Evolutionary conservation across 2,797 vertebrate species (phyloP), one percentile per base, ranked within the genome.

Genomic region (Micrastur ruficollis): DNA sequence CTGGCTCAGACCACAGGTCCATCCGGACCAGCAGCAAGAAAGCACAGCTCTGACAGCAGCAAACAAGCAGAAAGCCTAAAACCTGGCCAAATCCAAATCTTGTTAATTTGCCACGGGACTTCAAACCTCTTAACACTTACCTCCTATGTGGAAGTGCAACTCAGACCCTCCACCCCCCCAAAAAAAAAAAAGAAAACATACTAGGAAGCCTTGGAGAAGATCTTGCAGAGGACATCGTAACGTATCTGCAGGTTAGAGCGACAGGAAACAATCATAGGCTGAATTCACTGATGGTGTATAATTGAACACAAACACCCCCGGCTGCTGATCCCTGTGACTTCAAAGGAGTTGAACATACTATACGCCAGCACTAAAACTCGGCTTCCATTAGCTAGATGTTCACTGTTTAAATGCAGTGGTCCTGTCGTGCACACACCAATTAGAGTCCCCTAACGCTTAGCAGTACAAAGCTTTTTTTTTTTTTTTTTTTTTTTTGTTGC

Each of bases 361-460:
- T 52, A 2, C 3, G 15, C 15, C 80, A 67, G 91, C 81, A 82
- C 70, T 88, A 90, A 91, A 93, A 31, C 32, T 5, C 59, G 29
- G 49, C 79, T 82, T 88, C 95, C 95, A 96, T 97, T 96, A 96
- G 87, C 94, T 94, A 6, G 3, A 4, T 4, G 13, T 17, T 38
- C 63, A 46, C 56, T 65, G 10, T 21, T 34, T 76, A 78, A 73
- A 80, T 1, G 21, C 78, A 34, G 90, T 27, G 56, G n/a, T 34
- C 81, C 81, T 47, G 38, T n/a, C 2, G 19, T 8, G 59, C 52
- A 4, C 70, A 31, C 72, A 11, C 47, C 95, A 93, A 76, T 96
- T 92, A 90, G n/a, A 72, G 75, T 29, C 76, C 56, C 76, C 75
- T 88, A 25, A 89, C 38, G 89, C 84, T 5, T 11, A 46, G 23